These are phyloP conservation scores for Siniperca obscura DNA, from an alignment of 2,797 vertebrate genomes.

Conservation along the genomic window DNA sequence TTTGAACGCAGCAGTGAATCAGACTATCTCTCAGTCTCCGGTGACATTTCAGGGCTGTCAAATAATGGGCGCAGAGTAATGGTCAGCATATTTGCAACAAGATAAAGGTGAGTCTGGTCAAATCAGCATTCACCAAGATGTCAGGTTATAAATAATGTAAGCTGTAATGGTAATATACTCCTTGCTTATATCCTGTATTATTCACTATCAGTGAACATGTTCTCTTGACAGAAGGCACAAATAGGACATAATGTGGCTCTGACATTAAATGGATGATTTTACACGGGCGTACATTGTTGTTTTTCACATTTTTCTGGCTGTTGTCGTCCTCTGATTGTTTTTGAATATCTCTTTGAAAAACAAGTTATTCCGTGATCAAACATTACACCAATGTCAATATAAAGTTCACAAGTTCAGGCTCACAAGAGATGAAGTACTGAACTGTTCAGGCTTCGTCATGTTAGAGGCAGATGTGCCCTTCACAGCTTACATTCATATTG, in stretches of 20 bases:
- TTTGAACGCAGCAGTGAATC: constrained; percentile 29
- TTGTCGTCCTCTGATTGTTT: constrained; percentile 11
- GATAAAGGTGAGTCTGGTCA: constrained; percentile 76
- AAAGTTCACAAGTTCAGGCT: constrained; percentile 56
- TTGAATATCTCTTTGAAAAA: constrained; percentile 35
- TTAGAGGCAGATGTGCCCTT: constrained; percentile 62
- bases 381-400: not conserved
- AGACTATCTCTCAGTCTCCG: constrained; percentile 65
- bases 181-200: constrained; percentile 45
- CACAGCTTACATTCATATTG: constrained; percentile 54
- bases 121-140: constrained; percentile 57
- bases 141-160: constrained; percentile 66
- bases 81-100: constrained; percentile 72
- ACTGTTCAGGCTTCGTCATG: constrained; percentile 29
- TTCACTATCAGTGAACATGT: constrained; percentile 47
- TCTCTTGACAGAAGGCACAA: constrained; percentile 32
- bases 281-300: not conserved
- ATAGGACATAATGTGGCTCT: constrained; percentile 28
- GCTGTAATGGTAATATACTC: constrained; percentile 52
- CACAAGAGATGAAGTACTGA: constrained; percentile 34
- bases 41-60: constrained; percentile 76
- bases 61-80: constrained; percentile 67
- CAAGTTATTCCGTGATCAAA: constrained; percentile 37
- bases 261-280: constrained; percentile 32
- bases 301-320: not conserved